phyloP scores from a whole-genome alignment of 2,797 vertebrate species.

The Galaxias olidus region DNA sequence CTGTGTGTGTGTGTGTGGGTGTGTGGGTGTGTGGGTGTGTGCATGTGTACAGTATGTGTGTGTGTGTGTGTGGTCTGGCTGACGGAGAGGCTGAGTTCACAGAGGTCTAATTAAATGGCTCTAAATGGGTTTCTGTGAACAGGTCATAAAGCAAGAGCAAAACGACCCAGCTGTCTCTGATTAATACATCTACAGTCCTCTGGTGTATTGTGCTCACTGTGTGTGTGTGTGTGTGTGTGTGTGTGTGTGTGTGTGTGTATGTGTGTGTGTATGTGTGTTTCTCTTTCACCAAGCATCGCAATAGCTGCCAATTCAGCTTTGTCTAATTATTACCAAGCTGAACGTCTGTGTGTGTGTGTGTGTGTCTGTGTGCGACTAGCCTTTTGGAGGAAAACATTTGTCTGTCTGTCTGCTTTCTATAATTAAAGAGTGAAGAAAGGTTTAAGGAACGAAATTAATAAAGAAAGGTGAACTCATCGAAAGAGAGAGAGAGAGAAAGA shows the following conservation, averaged over 20 bases:
- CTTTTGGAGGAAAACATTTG: too few relatives aligned
- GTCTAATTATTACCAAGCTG: too few relatives aligned
- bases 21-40: slow-evolving; percentile 8
- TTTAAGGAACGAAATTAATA: too few relatives aligned
- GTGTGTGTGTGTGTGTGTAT: slow-evolving; percentile 5
- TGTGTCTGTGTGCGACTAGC: slow-evolving; percentile 5
- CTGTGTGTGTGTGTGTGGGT: background rate
- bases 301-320: background rate
- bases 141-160: slow-evolving; percentile 12
- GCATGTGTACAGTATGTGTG: background rate
- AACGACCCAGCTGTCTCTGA: slow-evolving; percentile 34
- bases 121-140: slow-evolving; percentile 24
- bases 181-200: slow-evolving; percentile 20
- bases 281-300: background rate
- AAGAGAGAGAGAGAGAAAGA: too few relatives aligned
- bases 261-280: background rate
- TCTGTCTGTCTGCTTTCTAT: too few relatives aligned
- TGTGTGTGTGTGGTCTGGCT: background rate
- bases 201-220: background rate
- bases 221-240: slow-evolving; percentile 1
- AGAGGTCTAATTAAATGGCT: slow-evolving; percentile 22
- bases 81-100: background rate
- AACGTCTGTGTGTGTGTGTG: background rate
- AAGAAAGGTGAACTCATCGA: too few relatives aligned
- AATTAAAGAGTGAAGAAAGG: too few relatives aligned